These are phyloP conservation scores for Zaprionus lineosus DNA, from an alignment of 2,888 invertebrate species.

Conservation along the genomic window DNA sequence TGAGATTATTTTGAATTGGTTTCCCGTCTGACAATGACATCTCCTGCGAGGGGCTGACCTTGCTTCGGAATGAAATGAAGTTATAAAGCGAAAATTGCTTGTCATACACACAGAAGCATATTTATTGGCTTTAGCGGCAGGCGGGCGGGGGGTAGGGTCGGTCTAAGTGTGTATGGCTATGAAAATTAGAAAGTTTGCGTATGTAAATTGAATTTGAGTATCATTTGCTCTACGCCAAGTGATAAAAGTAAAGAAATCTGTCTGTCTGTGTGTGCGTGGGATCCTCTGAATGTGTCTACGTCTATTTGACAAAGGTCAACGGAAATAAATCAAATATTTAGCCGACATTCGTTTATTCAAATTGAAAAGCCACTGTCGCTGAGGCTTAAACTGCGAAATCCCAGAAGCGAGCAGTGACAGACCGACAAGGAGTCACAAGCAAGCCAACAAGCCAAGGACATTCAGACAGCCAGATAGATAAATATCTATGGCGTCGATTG, in stretches of 20 bases:
- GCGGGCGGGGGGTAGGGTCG: too few relatives aligned
- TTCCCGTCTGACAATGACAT: constrained; percentile 32
- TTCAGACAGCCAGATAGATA: constrained; percentile 28
- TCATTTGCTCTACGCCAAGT: constrained; percentile 25
- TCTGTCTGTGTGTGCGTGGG: constrained; percentile 19
- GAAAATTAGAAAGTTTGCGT: constrained; percentile 63
- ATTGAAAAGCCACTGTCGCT: constrained; percentile 64
- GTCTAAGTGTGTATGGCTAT: constrained; percentile 2
- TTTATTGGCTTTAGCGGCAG: too few relatives aligned
- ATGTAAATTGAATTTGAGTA: constrained; percentile 67
- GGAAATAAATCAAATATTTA: constrained; percentile 75
- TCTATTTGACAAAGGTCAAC: constrained; percentile 71
- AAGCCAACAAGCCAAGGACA: not conserved
- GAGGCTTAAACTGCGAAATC: constrained; percentile 24
- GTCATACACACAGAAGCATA: constrained; percentile 44
- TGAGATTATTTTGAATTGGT: constrained; percentile 73
- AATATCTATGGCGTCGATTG: constrained; percentile 66
- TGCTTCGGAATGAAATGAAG: constrained; percentile 55
- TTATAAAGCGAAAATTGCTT: constrained; percentile 72
- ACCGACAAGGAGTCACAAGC: constrained; percentile 2
- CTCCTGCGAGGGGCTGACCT: constrained; percentile 29
- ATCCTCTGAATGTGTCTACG: constrained; percentile 2
- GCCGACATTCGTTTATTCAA: constrained; percentile 66
- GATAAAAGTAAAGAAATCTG: constrained; percentile 62
- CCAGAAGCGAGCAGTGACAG: constrained; percentile 7